Evolutionary conservation across 2,797 vertebrate species (phyloP).

Genomic region (Sebastes iracundus): DNA sequence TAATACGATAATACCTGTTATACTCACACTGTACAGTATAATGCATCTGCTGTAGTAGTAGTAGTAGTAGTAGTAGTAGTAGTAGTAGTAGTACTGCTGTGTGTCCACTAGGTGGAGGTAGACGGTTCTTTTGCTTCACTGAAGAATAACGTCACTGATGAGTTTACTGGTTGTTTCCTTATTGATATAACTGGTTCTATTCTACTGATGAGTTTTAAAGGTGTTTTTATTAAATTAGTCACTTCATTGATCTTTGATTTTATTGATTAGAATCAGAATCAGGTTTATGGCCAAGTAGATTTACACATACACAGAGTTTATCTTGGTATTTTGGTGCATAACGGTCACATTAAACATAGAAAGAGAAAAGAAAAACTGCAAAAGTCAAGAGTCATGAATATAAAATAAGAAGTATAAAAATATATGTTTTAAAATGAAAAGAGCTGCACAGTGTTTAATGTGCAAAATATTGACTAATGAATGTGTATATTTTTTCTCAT

Average conservation of each 20-base stretch:
- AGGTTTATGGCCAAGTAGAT: too few species aligned
- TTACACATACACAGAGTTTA: too few species aligned
- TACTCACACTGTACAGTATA: not conserved
- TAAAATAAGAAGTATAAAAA: too few species aligned
- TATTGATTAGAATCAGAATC: not conserved
- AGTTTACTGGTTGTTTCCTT: not conserved
- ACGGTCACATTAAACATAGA: not conserved
- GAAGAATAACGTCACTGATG: not conserved
- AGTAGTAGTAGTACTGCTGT: not conserved
- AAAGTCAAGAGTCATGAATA: not conserved
- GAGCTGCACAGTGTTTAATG: not conserved
- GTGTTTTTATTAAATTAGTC: not conserved
- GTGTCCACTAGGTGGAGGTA: constrained; percentile 41
- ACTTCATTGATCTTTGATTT: not conserved
- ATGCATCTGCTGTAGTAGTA: not conserved
- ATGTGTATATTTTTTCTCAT: not conserved
- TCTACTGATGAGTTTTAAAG: not conserved
- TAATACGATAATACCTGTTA: not conserved
- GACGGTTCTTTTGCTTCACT: not conserved
- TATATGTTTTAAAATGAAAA: not conserved
- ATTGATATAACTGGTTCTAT: not conserved
- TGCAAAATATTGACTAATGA: not conserved
- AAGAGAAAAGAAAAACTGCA: not conserved
- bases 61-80: not conserved
- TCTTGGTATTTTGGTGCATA: too few species aligned